Conservation (phyloP, 2,113 vertebrate species). For the Rissa tridactyla region DNA sequence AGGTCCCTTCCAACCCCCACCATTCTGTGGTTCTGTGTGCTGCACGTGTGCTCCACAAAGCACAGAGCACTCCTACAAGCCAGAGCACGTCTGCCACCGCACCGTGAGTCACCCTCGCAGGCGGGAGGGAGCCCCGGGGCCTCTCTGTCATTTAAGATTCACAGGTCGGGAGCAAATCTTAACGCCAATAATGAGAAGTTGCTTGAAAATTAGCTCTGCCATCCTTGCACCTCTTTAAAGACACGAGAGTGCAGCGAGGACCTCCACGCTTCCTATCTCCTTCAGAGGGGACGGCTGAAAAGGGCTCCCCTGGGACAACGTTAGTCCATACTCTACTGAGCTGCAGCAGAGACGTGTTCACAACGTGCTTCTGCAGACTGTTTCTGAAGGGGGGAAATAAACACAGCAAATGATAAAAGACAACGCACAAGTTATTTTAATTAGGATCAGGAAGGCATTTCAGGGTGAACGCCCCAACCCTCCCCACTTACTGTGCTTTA, state of each 20-base stretch:
- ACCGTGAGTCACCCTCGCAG: background rate
- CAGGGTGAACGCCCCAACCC: background rate
- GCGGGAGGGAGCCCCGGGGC: background rate
- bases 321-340: rapidly evolving
- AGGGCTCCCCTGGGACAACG: background rate
- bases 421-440: rapidly evolving
- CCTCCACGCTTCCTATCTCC: rapidly evolving
- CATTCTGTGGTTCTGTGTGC: background rate
- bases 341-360: background rate
- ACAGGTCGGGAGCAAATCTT: rapidly evolving
- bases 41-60: background rate
- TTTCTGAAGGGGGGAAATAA: background rate
- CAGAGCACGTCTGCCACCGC: background rate
- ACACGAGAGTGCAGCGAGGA: background rate
- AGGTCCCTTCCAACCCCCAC: too few species aligned
- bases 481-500: background rate
- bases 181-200: rapidly evolving
- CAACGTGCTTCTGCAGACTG: background rate
- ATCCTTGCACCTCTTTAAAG: background rate
- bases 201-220: background rate
- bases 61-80: background rate
- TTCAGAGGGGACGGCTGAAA: background rate
- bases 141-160: background rate
- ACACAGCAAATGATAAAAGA: background rate
- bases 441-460: background rate